Base-by-base conservation (phyloP, 2,797 vertebrate genomes). In the Cossypha niveicapilla region DNA sequence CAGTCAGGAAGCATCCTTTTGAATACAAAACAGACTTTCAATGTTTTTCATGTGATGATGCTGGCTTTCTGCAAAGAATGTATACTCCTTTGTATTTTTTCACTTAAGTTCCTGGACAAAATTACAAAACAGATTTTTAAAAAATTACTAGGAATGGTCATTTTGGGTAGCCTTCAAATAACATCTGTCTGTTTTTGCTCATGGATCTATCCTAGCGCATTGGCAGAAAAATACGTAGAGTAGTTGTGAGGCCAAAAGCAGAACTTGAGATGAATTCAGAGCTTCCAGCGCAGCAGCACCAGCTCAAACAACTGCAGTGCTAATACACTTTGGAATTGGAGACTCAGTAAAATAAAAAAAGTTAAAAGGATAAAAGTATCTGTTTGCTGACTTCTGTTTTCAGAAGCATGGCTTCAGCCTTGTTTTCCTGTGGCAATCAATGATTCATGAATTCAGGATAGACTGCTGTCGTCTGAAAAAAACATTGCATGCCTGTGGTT, bases 341-440 rank as follows among this genome's bases (percentile, higher is more conserved):
- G 73, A 57, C 30, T 86, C 35, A 11, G 76, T 72, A 88, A 79
- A 73, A 94, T 63, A 62, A 47, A 67, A 67, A 74, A 56, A 70
- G 67, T 81, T 50, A 48, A 80, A 89, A 94, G 71, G 71, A 75
- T 65, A 48, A 50, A 80, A 91, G 25, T 89, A 89, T 88, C 56
- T 87, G 50, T 84, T 93, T 94, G 71, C 81, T 84, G 72, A 79
- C 65, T 95, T 94, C 88, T 90, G 41, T 76, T 95, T 96, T 83
- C 88, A 95, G 92, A 89, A 85, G 62, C 37, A 60, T 82, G 91
- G 82, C 78, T 94, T 90, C 80, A 94, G 72, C 61, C 76, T 92
- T 94, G 88, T 96, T 97, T 96, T 93, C 39, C 79, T 93, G 22
- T 90, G 86, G 84, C 93, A 90, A 97, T 96, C 94, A 95, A 87